These are phyloP conservation scores for Serilophus lunatus DNA, from an alignment of 2,113 vertebrate genomes.

Conservation along the genomic window DNA sequence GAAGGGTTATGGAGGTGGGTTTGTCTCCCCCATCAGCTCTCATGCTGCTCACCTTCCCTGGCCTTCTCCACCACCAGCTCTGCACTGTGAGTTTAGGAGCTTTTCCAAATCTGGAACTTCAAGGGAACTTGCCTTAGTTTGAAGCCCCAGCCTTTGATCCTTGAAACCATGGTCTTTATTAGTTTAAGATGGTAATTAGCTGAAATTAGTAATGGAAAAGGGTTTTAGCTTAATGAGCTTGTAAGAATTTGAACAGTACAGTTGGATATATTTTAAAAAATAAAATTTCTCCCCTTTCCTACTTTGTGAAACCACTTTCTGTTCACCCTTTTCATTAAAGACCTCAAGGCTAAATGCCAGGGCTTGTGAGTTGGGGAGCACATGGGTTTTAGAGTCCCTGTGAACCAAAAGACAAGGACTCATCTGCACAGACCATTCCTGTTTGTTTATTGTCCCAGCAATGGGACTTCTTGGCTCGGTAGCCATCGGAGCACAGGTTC, in stretches of 20 bases:
- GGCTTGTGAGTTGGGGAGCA: not conserved
- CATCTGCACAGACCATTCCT: not conserved
- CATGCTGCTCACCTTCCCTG: not conserved
- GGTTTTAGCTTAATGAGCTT: not conserved
- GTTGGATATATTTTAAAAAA: not conserved
- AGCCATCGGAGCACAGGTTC: not conserved
- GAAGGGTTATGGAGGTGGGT: not conserved
- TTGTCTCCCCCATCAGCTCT: not conserved
- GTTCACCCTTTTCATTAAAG: not conserved
- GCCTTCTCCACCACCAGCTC: not conserved
- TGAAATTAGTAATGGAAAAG: constrained; percentile 51
- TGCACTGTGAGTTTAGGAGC: not conserved
- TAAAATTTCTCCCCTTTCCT: not conserved
- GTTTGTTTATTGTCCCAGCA: constrained; percentile 39
- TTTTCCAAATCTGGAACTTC: not conserved
- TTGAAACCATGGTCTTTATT: constrained; percentile 1
- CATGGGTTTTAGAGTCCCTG: not conserved
- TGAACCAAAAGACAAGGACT: not conserved
- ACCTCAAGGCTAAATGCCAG: not conserved
- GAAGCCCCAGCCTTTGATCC: constrained; percentile 33
- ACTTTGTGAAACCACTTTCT: not conserved
- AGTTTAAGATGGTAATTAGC: constrained; percentile 31
- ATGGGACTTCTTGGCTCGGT: not conserved
- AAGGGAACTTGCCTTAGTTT: not conserved
- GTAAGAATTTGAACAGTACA: not conserved